Evolutionary conservation across 2,888 invertebrate genomes (phyloP).

Genomic region (Eutolmus rufibarbis): DNA sequence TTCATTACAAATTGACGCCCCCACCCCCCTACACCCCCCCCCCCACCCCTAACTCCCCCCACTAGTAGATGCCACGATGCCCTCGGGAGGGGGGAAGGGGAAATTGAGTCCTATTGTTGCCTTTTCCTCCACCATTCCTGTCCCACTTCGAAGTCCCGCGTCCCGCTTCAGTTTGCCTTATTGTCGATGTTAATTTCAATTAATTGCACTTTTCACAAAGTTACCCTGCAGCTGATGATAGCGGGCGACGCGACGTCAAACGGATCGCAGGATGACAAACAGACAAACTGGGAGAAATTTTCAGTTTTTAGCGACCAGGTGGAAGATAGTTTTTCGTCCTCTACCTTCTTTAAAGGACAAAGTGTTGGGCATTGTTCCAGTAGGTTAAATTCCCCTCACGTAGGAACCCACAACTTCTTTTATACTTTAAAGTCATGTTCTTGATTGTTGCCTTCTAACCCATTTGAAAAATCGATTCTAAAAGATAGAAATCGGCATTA

Average conservation of each 20-base stretch:
- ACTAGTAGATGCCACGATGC: neutral
- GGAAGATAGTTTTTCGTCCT: neutral
- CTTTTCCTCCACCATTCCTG: neutral
- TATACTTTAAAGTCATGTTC: neutral
- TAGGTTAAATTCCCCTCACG: neutral
- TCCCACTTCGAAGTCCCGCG: neutral
- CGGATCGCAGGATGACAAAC: neutral
- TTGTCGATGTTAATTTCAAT: slow-evolving; percentile 32
- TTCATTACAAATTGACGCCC: slow-evolving; percentile 30
- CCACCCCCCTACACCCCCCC: neutral
- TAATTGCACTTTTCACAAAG: slow-evolving; percentile 43
- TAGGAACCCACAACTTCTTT: neutral
- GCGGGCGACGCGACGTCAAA: neutral
- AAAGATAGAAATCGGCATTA: neutral
- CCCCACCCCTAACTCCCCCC: neutral
- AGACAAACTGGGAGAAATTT: neutral
- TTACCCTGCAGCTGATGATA: neutral
- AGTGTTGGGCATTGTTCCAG: neutral
- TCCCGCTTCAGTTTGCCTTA: neutral
- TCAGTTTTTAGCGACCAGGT: neutral
- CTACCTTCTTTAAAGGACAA: neutral
- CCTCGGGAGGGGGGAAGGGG: neutral
- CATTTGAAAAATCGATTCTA: neutral
- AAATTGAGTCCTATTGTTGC: neutral
- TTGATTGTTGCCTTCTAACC: neutral